Evolutionary conservation across 2,113 vertebrate species (phyloP), one percentile per base, ranked within the genome.

Genomic region (Taurulus bubalis): DNA sequence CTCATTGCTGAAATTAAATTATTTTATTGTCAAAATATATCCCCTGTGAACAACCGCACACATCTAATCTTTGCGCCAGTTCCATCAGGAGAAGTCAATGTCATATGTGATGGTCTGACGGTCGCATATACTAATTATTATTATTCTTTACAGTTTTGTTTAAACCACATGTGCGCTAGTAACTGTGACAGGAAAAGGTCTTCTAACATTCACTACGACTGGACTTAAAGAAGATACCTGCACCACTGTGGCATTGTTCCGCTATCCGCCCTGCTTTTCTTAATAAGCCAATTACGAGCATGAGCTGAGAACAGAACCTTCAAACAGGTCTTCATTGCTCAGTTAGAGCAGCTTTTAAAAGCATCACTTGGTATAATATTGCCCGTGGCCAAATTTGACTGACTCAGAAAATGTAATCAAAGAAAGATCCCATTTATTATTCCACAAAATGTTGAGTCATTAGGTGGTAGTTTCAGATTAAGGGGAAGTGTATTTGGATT

Each of bases 201-300:
- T 73, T 62, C 72, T 73, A 34, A 68, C 49, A 80, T 75, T 69
- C 30, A 18, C 20, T 11, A 56, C 45, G 68, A 77, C 56, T 32
- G 30, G 58, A 26, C 59, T 80, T 28, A 67, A 36, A 66, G 71
- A 11, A 82, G 26, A 79, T 24, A 84, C 71, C 84, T 66, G 66
- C 68, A 77, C 71, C 84, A 63, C 55, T 77, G 75, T 59, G 0
- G 18, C 40, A 32, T 53, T 77, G 42, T 73, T 56, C 62, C 56
- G 55, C 71, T 30, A 0, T 51, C 30, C 5, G 68, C 58, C 32
- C n/a, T 62, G 38, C 18, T 49, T 65, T 62, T 68, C 47, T 62
- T 73, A 66, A 76, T 77, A 42, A 49, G 20, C 11, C 55, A 77
- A 72, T 88, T 85, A 84, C 55, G 42, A 30, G 42, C 32, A 63